Base-by-base conservation (phyloP, 2,888 invertebrate species). In the Disparrhopalites patrizii region DNA sequence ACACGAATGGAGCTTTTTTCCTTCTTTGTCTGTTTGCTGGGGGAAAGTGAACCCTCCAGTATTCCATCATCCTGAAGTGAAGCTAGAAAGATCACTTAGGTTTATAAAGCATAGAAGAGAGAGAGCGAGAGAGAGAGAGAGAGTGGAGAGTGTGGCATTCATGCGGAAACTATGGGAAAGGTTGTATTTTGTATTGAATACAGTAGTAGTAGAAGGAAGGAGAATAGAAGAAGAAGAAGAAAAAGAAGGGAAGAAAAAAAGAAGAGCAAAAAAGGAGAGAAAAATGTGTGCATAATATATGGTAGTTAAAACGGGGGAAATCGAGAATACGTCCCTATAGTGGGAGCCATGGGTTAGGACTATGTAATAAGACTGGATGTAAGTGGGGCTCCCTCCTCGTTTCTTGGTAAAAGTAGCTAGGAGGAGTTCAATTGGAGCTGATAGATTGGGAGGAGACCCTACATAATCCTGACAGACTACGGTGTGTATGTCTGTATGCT, bases 31-130 rank as follows among this genome's bases (percentile, higher is more conserved):
- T n/a, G 5, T 15, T 3, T n/a, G 18, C 25, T 47, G 47, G 58
- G 61, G 51, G 38, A 51, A 51, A 38, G 25, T n/a, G 61, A 61
- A 61, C 61, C 51, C 51, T 61, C 33, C 61, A 61, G 51, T 61
- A 51, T 51, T 61, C 51, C 51, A 61, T 61, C 51, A 61, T 61
- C 61, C 51, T n/a, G 51, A 61, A 50, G 27, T 50, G 38, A 50
- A 28, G 58, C 50, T 30, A 7, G 51, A 28, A 31, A 43, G 50
- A 47, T 54, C 54, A 28, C 54, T 54, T 54, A 54, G 31, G 25
- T 54, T 54, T 54, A 18, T 54, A 54, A 20, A 31, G 31, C 18
- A n/a, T 4, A 15, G n/a, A 4, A 10, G 43, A 43, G 15, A 18
- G 54, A 54, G 20, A 31, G n/a, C n/a, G n/a, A n/a, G n/a, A n/a